Evolutionary conservation across 1,140 invertebrate genomes (phyloP).

Genomic region (Drosophila pseudoananassae): DNA sequence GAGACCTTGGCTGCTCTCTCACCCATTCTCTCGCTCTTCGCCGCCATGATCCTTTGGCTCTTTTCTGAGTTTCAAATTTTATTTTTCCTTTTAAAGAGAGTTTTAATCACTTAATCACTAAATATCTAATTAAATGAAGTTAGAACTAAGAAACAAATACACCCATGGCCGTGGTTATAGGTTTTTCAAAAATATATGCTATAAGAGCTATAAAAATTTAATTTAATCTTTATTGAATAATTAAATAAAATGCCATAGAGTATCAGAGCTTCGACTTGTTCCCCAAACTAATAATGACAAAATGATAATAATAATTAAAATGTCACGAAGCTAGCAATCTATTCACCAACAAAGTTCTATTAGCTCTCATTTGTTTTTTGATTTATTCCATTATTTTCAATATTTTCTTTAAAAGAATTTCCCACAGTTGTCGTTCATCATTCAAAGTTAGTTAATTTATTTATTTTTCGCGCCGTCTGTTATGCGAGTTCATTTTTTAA

Average conservation of each 20-base stretch:
- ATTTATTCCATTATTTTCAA: background rate
- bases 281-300: too few species aligned
- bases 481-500: background rate
- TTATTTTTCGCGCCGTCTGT: constrained; percentile 2
- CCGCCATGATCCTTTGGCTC: background rate
- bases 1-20: background rate
- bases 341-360: background rate
- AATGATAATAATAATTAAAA: too few species aligned
- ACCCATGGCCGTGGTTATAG: too few species aligned
- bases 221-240: too few species aligned
- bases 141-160: too few species aligned
- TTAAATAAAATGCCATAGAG: too few species aligned
- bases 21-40: background rate
- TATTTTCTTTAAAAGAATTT: background rate
- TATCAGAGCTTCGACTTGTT: too few species aligned
- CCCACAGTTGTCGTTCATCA: constrained; percentile 20
- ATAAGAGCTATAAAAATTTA: too few species aligned
- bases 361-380: background rate
- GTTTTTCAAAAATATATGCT: too few species aligned
- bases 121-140: too few species aligned
- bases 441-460: constrained; percentile 31
- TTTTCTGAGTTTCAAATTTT: background rate
- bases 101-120: background rate
- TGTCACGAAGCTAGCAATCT: too few species aligned
- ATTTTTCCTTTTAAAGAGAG: background rate